Conservation (phyloP, 2,888 invertebrate genomes). For the Oscheius myriophilus region DNA sequence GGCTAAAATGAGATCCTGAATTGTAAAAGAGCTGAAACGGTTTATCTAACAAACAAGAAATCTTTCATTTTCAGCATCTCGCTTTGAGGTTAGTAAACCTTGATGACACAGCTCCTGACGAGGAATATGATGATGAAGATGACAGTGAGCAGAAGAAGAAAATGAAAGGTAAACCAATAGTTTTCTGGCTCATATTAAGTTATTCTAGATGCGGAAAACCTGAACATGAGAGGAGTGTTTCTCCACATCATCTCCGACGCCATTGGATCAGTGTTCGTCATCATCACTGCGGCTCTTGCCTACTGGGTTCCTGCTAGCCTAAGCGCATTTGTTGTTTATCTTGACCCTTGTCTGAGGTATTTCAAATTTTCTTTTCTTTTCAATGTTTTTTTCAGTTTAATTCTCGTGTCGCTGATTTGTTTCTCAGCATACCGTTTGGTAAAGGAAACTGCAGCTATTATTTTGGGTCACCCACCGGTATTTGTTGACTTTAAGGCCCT, state of each 20-base stretch:
- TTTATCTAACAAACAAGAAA: background rate
- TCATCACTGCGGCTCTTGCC: constrained; percentile 82
- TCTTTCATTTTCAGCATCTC: constrained; percentile 25
- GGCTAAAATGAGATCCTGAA: too few relatives aligned
- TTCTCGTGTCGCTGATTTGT: constrained; percentile 37
- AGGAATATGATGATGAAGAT: constrained; percentile 26
- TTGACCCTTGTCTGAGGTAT: constrained; percentile 86
- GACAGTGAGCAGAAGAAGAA: constrained; percentile 18
- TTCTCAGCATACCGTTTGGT: constrained; percentile 73
- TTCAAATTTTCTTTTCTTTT: constrained; percentile 4
- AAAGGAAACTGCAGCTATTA: constrained; percentile 90
- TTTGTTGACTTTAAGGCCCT: constrained; percentile 82
- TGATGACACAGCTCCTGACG: constrained; percentile 18
- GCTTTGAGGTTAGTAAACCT: constrained; percentile 31
- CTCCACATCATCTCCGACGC: constrained; percentile 96
- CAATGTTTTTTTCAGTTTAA: constrained; percentile 64
- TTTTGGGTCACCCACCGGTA: constrained; percentile 96
- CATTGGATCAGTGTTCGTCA: constrained; percentile 90
- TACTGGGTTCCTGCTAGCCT: constrained; percentile 80
- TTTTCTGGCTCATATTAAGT: constrained; percentile 4
- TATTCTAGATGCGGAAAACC: constrained; percentile 78
- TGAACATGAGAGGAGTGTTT: constrained; percentile 99
- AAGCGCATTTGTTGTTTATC: constrained; percentile 78
- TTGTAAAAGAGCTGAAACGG: too few relatives aligned
- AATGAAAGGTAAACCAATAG: constrained; percentile 19